phyloP scores from a whole-genome alignment of 2,888 invertebrate species.

The Stenotaenia linearis region DNA sequence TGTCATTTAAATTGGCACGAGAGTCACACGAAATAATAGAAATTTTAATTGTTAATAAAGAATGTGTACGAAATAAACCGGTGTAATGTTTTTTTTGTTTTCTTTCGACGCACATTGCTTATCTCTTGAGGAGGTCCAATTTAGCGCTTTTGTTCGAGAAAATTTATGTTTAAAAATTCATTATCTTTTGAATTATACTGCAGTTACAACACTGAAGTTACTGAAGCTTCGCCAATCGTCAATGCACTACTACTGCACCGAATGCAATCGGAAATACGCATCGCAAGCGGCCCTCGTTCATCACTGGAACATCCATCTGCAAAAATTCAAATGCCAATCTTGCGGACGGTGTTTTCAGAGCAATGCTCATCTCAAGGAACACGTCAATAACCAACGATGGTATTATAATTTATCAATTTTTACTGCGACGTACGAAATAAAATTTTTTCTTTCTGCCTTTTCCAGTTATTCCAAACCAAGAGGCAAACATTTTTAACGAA shows the following conservation, averaged over 20 bases:
- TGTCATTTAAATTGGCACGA: not conserved
- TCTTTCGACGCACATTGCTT: not conserved
- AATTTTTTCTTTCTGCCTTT: not conserved
- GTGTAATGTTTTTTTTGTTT: not conserved
- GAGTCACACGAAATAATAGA: not conserved
- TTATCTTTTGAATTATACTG: not conserved
- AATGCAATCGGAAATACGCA: not conserved
- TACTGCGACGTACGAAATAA: too few relatives aligned
- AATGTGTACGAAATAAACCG: not conserved
- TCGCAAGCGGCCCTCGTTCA: slow-evolving; percentile 13
- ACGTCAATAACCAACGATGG: not conserved
- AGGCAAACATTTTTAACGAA: not conserved
- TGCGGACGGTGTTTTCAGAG: slow-evolving; percentile 28
- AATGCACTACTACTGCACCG: not conserved
- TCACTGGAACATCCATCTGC: slow-evolving; percentile 27
- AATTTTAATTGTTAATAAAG: not conserved
- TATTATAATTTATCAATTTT: not conserved
- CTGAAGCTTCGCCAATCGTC: not conserved
- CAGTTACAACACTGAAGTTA: not conserved
- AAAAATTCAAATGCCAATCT: slow-evolving; percentile 1
- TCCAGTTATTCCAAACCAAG: not conserved
- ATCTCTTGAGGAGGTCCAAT: not conserved
- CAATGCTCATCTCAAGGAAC: slow-evolving; percentile 14
- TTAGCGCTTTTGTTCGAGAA: not conserved
- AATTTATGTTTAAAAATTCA: not conserved